Evolutionary conservation across 2,888 invertebrate species (phyloP).

Genomic region (Platycnemis pennipes): DNA sequence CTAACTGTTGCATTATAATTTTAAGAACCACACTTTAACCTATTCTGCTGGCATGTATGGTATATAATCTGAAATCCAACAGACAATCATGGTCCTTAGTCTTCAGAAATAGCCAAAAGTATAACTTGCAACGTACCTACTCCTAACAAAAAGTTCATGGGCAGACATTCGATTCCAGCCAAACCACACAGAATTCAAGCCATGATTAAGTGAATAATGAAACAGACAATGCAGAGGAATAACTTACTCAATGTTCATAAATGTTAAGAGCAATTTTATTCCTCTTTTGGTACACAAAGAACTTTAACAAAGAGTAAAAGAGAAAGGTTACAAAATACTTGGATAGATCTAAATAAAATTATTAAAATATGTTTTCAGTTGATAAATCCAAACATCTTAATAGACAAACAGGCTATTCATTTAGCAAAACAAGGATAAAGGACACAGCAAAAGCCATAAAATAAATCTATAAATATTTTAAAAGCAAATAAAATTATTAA

Average conservation of each 20-base stretch:
- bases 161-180: too few species aligned
- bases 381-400: neutral
- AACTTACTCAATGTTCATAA: neutral
- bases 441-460: slow-evolving; percentile 14
- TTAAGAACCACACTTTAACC: too few species aligned
- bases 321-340: neutral
- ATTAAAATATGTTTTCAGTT: neutral
- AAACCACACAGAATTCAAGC: too few species aligned
- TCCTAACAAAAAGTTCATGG: too few species aligned
- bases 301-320: neutral
- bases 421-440: neutral
- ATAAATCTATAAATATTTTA: slow-evolving; percentile 6
- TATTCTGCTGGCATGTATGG: too few species aligned
- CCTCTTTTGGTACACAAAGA: neutral
- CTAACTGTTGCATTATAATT: too few species aligned
- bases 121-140: too few species aligned
- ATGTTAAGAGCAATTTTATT: neutral
- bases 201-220: neutral
- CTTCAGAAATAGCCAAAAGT: too few species aligned
- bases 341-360: neutral
- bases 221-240: neutral
- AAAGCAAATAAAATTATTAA: neutral
- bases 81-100: too few species aligned
- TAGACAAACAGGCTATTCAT: neutral
- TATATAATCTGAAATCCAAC: too few species aligned